Evolutionary conservation across 2,888 invertebrate species (phyloP).

Genomic region (Watsonalla cultraria): DNA sequence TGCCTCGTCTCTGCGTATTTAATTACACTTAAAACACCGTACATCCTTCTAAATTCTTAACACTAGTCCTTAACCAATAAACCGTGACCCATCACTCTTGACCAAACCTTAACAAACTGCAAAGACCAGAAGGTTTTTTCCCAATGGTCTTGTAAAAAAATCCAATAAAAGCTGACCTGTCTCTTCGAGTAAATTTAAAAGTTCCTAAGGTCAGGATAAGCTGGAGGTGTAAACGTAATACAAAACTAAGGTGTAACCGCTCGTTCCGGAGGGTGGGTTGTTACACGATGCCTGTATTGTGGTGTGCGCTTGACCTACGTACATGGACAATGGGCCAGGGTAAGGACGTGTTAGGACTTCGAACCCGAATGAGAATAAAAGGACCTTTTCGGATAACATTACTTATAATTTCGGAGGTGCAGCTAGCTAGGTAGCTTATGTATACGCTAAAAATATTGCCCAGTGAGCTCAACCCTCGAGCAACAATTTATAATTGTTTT

Average conservation of each 20-base stretch:
- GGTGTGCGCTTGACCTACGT: conserved; percentile 55
- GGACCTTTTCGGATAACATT: too few species aligned
- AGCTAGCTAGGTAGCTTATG: too few species aligned
- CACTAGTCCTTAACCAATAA: not conserved
- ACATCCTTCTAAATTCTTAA: conserved; percentile 23
- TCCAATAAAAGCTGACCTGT: not conserved
- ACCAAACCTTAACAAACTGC: conserved; percentile 3
- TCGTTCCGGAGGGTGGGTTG: conserved; percentile 65
- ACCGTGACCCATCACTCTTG: conserved; percentile 10
- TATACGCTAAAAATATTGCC: too few species aligned
- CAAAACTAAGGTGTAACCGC: conserved; percentile 50
- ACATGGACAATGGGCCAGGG: conserved; percentile 7
- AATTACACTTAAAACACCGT: not conserved
- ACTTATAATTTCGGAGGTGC: too few species aligned
- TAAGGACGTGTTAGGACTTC: not conserved
- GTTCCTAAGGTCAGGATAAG: conserved; percentile 20
- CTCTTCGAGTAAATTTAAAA: not conserved
- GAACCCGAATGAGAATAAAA: not conserved
- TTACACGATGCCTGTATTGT: conserved; percentile 55
- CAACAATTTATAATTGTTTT: too few species aligned
- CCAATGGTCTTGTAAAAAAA: not conserved
- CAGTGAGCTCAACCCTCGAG: too few species aligned
- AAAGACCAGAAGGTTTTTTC: not conserved
- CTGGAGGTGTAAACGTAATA: conserved; percentile 43
- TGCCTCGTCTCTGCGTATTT: not conserved